Evolutionary conservation across 2,797 vertebrate species (phyloP), one percentile per base, ranked within the genome.

Genomic region (Rhabdomys pumilio): DNA sequence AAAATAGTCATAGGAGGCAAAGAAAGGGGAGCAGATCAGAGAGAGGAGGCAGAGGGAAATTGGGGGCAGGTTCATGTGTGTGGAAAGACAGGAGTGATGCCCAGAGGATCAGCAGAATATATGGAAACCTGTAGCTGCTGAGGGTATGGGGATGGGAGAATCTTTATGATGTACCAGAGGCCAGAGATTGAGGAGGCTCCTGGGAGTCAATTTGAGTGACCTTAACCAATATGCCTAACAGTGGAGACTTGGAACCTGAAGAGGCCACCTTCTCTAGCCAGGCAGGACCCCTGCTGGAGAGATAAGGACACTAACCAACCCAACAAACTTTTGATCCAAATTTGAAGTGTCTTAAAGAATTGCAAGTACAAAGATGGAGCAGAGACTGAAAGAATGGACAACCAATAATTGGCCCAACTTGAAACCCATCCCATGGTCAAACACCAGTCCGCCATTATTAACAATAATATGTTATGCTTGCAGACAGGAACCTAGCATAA

Each of bases 71-170:
- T 19, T 69, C 34, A n/a, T 69, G 67, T n/a, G 34, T 69, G 7
- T 69, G 17, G 15, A n/a, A 69, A 69, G 65, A 67, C 14, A 34
- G 34, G 67, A 69, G 14, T 69, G 6, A 69, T 19, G 15, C 67
- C 34, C 67, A n/a, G 67, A 69, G 67, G 6, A 69, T 19, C 15
- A 69, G 34, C 3, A 69, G 15, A 17, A 69, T 69, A 34, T 69
- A 19, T 69, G 34, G 34, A n/a, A 69, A n/a, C n/a, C 15, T 69
- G 67, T n/a, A 69, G 17, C 15, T 9, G 67, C 15, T 69, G 34
- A 69, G 34, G 34, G 15, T n/a, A 0, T 1, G 15, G 34, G 15
- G 15, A n/a, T 15, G 6, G 34, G 0, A 0, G 15, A 69, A n/a
- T 69, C 34, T n/a, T 69, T n/a, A 67, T 14, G 31, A 34, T 34